Percentiles rank a stretch among this genome's conserved stretches.
phyloP scores from a whole-genome alignment of 53 echinoderm and acorn worm species.

The Patiria pectinifera region DNA sequence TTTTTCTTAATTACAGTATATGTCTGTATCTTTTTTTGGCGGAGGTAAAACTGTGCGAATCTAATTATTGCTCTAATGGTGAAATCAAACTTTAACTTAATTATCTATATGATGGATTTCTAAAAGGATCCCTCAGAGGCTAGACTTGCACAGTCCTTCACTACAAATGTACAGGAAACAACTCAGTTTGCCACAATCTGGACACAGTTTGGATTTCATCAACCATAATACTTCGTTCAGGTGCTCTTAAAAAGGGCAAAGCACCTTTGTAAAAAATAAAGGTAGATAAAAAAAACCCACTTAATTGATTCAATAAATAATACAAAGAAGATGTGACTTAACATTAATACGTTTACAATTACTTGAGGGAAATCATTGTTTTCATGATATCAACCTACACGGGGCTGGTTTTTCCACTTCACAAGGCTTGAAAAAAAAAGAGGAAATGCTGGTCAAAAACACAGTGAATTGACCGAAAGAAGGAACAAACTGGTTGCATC shows the following conservation, averaged over 20 bases:
- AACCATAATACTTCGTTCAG: neutral
- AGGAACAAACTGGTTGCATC: conserved; percentile 30
- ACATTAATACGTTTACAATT: too few relatives aligned
- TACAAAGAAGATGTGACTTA: neutral
- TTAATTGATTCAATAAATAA: neutral
- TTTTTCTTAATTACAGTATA: conserved; percentile 31
- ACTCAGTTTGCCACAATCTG: conserved; percentile 4
- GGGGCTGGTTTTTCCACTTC: neutral
- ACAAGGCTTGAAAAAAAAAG: neutral
- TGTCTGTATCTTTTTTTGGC: conserved; percentile 14
- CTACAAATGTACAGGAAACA: neutral
- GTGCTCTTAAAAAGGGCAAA: neutral
- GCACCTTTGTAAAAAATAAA: neutral
- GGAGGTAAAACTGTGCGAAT: conserved; percentile 33
- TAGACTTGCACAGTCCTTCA: conserved; percentile 43
- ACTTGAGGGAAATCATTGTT: neutral
- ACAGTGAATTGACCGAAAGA: neutral
- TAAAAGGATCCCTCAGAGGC: neutral
- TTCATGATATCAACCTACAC: neutral
- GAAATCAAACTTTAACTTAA: conserved; percentile 29
- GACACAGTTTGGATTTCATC: neutral
- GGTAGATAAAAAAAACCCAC: neutral
- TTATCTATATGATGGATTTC: neutral
- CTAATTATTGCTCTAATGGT: conserved; percentile 60
- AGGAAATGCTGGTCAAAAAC: neutral